These are phyloP conservation scores for Xenus cinereus DNA, from an alignment of 2,113 vertebrate genomes.

Conservation along the genomic window DNA sequence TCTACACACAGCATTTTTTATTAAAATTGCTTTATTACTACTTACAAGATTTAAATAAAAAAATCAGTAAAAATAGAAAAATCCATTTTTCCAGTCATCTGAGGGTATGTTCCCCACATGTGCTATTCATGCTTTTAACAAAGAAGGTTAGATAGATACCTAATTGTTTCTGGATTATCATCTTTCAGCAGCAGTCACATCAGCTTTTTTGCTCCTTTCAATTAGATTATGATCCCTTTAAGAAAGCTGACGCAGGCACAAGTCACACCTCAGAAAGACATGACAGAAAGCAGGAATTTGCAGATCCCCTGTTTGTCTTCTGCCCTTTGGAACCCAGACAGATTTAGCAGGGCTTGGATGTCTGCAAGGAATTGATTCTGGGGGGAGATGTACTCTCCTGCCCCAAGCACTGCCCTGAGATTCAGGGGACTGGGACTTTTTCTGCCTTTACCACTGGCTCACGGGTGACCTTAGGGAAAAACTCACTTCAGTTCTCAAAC, in stretches of 20 bases:
- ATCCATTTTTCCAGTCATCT: background rate
- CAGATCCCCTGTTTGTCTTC: background rate
- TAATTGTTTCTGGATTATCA: background rate
- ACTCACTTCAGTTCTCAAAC: background rate
- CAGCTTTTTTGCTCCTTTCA: background rate
- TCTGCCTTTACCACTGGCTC: background rate
- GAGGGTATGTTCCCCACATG: background rate
- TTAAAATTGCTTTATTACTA: slow-evolving; percentile 33
- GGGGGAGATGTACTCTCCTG: background rate
- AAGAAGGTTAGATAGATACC: background rate
- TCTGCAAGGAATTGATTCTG: background rate
- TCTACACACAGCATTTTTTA: background rate
- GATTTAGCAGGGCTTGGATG: background rate
- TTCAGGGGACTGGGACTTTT: background rate
- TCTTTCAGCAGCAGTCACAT: background rate
- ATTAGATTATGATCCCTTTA: background rate
- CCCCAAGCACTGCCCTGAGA: background rate
- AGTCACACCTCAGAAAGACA: background rate
- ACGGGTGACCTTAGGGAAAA: background rate
- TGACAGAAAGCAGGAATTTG: background rate
- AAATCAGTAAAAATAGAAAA: background rate
- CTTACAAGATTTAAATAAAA: slow-evolving; percentile 48
- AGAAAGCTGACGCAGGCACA: background rate
- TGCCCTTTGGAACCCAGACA: background rate
- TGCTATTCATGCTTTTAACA: slow-evolving; percentile 12